A percentile compares a stretch with the other conserved stretches of the same genome.
Conservation (phyloP, 2,797 vertebrate species). For the Chelon labrosus region DNA sequence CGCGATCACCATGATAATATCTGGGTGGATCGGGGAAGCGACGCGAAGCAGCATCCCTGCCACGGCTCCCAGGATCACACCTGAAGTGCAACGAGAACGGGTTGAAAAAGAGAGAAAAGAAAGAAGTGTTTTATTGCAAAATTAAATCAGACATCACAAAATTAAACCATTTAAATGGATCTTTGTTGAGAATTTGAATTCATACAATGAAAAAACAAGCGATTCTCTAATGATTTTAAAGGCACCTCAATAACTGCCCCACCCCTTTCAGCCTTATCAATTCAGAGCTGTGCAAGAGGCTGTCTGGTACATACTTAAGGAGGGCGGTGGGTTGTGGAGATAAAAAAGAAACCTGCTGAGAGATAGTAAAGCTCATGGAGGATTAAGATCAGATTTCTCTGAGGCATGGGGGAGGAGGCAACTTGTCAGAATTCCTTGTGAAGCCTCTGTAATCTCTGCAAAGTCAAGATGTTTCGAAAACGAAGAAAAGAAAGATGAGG, state of each 20-base stretch:
- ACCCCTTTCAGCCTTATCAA: neutral
- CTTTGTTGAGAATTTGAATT: neutral
- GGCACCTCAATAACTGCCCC: neutral
- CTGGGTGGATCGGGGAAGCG: slow-evolving; percentile 93
- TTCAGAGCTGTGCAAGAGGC: slow-evolving; percentile 11
- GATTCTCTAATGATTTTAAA: neutral
- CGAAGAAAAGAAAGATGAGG: neutral
- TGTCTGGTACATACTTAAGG: slow-evolving; percentile 26
- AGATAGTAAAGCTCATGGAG: slow-evolving; percentile 43
- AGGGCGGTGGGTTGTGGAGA: slow-evolving; percentile 45
- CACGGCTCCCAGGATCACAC: slow-evolving; percentile 94
- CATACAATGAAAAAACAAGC: slow-evolving; percentile 16
- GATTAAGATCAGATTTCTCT: slow-evolving; percentile 66
- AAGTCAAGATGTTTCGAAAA: slow-evolving; percentile 26
- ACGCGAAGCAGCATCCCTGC: slow-evolving; percentile 92
- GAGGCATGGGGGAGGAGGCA: slow-evolving; percentile 41
- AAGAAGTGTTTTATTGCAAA: neutral
- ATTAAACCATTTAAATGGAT: neutral
- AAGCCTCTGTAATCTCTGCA: slow-evolving; percentile 40
- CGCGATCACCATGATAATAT: slow-evolving; percentile 96
- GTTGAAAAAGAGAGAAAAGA: neutral
- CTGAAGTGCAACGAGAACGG: slow-evolving; percentile 74
- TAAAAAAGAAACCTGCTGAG: slow-evolving; percentile 50
- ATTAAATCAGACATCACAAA: neutral
- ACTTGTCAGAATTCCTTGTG: slow-evolving; percentile 38